These are phyloP conservation scores for Anoplophora glabripennis DNA, from an alignment of 1,140 invertebrate species.

Conservation along the genomic window DNA sequence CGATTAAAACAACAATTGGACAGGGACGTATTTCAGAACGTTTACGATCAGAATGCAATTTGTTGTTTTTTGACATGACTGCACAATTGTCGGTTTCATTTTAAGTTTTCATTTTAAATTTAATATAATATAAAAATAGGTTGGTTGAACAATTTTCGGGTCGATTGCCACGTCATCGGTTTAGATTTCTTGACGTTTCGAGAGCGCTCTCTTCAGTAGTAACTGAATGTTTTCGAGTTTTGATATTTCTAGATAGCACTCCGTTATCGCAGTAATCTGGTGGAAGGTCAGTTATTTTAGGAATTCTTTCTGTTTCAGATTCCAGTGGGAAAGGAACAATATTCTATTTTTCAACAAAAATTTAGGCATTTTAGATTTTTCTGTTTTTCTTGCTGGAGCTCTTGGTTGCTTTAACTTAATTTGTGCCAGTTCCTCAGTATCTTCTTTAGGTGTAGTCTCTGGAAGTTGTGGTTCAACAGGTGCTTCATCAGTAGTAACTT, in stretches of 20 bases:
- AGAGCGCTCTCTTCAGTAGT: no score
- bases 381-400: constrained; percentile 57
- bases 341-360: constrained; percentile 63
- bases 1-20: no score
- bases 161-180: no score
- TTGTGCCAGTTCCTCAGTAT: constrained; percentile 26
- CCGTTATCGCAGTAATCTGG: constrained; percentile 58
- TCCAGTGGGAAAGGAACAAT: constrained; percentile 59
- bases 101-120: no score
- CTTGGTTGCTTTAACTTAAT: constrained; percentile 34
- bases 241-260: constrained; percentile 65
- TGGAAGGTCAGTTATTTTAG: constrained; percentile 53
- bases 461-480: constrained; percentile 25
- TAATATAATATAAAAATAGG: no score
- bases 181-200: no score
- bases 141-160: no score
- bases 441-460: constrained; percentile 18
- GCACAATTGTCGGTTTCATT: no score
- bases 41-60: no score
- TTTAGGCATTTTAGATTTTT: constrained; percentile 60
- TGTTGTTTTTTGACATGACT: no score
- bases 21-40: no score
- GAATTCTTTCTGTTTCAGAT: constrained; percentile 50
- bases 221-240: no score
- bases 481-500: constrained; percentile 13